These are phyloP conservation scores for Pionites leucogaster DNA, from an alignment of 2,113 vertebrate genomes.

Conservation along the genomic window DNA sequence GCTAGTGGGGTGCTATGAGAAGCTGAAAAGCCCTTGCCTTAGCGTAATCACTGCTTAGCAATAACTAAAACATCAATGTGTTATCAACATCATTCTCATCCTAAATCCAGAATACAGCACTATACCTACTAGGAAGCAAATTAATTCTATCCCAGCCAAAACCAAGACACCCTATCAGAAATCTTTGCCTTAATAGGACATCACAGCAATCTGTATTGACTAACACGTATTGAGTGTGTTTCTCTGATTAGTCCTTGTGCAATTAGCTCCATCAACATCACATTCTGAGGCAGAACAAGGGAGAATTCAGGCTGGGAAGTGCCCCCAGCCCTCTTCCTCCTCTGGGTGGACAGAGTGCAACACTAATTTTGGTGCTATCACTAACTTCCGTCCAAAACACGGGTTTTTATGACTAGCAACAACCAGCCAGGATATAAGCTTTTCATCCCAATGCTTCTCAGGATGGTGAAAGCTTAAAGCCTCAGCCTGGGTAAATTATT, in stretches of 20 bases:
- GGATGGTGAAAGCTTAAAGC: neutral
- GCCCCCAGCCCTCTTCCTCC: neutral
- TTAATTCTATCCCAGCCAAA: neutral
- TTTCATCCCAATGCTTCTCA: neutral
- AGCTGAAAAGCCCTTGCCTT: neutral
- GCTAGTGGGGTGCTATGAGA: neutral
- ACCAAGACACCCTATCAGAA: neutral
- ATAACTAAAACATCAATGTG: neutral
- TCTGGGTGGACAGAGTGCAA: neutral
- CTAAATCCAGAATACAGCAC: neutral
- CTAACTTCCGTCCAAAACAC: neutral
- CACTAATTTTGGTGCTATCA: neutral
- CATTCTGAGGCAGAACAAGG: neutral
- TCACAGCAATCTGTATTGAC: neutral
- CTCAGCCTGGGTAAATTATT: neutral
- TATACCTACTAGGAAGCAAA: neutral
- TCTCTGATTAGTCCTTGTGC: neutral
- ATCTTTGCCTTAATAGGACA: neutral
- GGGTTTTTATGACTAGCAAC: neutral
- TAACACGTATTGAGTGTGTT: fast-evolving
- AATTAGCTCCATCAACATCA: neutral
- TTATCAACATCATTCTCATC: neutral
- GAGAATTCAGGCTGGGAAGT: neutral
- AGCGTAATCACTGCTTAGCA: neutral
- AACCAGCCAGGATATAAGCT: neutral